phyloP scores from a whole-genome alignment of 2,888 invertebrate genomes.

The Cylindroiulus punctatus region DNA sequence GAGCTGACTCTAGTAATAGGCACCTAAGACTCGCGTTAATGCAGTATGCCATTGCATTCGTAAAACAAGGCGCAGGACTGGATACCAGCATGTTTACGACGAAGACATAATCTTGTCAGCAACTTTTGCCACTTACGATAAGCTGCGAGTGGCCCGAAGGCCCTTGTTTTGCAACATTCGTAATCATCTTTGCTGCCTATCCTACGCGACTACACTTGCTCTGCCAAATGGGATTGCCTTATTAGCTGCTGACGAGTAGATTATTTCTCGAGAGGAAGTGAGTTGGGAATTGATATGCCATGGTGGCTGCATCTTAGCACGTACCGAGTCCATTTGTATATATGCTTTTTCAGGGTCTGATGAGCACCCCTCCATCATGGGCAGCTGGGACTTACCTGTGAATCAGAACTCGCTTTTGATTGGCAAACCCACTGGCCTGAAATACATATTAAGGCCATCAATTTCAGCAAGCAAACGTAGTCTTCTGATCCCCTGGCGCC shows the following conservation, averaged over 20 bases:
- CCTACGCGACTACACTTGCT: neutral
- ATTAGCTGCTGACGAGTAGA: neutral
- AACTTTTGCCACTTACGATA: neutral
- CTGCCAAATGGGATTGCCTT: neutral
- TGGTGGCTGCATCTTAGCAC: neutral
- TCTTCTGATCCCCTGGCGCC: neutral
- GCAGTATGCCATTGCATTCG: neutral
- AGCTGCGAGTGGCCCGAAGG: neutral
- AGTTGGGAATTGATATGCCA: neutral
- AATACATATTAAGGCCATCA: neutral
- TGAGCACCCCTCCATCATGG: too few relatives aligned
- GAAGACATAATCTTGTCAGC: neutral
- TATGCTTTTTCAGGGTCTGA: too few relatives aligned
- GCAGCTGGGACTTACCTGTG: neutral
- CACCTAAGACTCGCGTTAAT: neutral
- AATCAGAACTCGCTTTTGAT: neutral
- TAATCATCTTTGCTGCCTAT: neutral
- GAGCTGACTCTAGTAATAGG: neutral
- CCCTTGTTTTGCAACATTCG: neutral
- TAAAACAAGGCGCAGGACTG: neutral
- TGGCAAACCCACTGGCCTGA: neutral
- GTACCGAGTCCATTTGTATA: neutral
- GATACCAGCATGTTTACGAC: neutral
- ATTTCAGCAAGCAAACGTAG: neutral
- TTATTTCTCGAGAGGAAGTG: neutral